These are phyloP conservation scores for Coregonus sp. DNA, from an alignment of 2,797 vertebrate genomes.

Conservation along the genomic window DNA sequence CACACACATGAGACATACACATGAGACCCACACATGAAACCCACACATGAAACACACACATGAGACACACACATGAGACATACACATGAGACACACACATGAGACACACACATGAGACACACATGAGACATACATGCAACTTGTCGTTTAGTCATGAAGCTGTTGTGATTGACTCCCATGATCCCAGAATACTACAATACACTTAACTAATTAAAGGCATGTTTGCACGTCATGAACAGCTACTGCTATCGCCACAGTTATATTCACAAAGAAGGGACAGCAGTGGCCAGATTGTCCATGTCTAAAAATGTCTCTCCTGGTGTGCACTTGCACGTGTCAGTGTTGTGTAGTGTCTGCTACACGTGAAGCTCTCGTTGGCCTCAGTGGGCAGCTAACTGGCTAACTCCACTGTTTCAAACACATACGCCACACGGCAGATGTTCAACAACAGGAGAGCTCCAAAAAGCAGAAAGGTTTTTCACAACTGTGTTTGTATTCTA, in stretches of 20 bases:
- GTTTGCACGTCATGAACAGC: neutral
- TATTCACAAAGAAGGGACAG: neutral
- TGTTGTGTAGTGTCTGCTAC: conserved; percentile 38
- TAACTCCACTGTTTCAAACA: conserved; percentile 13
- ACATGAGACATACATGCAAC: too few species aligned
- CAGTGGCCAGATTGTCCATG: neutral
- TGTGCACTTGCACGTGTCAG: conserved; percentile 7
- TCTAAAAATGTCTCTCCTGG: conserved; percentile 8
- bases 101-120: too few species aligned
- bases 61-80: too few species aligned
- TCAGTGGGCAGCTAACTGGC: conserved; percentile 11
- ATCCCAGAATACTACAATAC: neutral
- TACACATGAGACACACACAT: too few species aligned
- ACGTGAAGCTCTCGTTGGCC: conserved; percentile 32
- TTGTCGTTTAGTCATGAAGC: too few species aligned
- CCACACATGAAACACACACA: neutral
- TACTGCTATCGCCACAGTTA: neutral
- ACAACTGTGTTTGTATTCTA: neutral
- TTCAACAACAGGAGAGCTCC: conserved; percentile 7
- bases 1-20: neutral
- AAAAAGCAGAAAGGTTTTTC: conserved; percentile 1
- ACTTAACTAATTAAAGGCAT: neutral
- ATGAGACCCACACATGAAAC: neutral
- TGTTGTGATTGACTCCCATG: neutral
- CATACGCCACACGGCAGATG: conserved; percentile 33